Evolutionary conservation across 2,888 invertebrate genomes (phyloP), one percentile per base, ranked within the genome.

Genomic region (Idaea biselata): DNA sequence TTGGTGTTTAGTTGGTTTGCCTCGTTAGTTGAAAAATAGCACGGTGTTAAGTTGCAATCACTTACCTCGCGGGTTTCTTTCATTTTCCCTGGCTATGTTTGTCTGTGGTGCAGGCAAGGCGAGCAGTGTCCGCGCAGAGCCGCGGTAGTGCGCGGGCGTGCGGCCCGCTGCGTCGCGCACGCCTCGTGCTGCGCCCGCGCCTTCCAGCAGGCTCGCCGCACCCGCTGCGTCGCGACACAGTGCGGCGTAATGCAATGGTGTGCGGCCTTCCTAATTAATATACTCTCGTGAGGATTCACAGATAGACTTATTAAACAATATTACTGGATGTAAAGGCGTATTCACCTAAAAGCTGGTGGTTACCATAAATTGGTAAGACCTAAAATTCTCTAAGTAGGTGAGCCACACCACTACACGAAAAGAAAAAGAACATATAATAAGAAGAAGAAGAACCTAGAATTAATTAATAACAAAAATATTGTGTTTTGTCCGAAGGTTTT

Each of bases 211-310:
- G 78, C 95, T 94, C 79, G 96, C 97, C 87, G 96, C 95, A 67
- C 94, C 91, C 68, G 95, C 95, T 70, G 95, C 95, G 80, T 97
- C 96, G 81, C 96, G 96, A 63, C 95, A 92, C 61, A 95, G 94
- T 1, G 96, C 96, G 2, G 97, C 95, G 89, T 97, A 98, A 91
- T 98, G 98, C 74, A 98, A 87, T 0, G 98, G 96, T 0, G 97
- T 97, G 63, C 93, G 89, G 59, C 93, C 92, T 73, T 86, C 89
- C 89, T 91, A 55, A 55, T 53, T 33, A 7, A 11, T 14, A 16
- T 44, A 44, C 44, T 2, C 5, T 11, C 54, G 18, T 8, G 44
- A 44, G 11, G 44, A 44, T 44, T 44, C 44, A 44, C 44, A 44
- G 2, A 8, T 44, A 44, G 3, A 44, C 44, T 11, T 11, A 44